phyloP scores from a whole-genome alignment of 1,140 invertebrate species.

The Drosophila malerkotliana region DNA sequence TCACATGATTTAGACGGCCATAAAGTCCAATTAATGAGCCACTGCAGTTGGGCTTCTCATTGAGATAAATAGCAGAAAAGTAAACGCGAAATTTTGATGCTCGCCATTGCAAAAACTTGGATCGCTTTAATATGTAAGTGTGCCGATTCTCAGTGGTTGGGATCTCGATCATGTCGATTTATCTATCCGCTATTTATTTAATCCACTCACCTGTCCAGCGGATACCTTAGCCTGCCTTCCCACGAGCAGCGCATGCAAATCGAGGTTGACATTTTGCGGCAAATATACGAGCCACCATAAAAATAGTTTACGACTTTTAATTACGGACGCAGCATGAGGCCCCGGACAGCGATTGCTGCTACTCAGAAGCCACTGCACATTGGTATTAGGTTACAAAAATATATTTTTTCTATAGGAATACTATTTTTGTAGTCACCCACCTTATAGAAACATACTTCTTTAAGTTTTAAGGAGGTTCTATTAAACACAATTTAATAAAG shows the following conservation, averaged over 20 bases:
- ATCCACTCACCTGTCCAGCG: slow-evolving; percentile 47
- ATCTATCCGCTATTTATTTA: slow-evolving; percentile 51
- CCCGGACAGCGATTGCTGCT: slow-evolving; percentile 22
- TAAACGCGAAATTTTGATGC: background rate
- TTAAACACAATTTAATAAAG: too few relatives aligned
- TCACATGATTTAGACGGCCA: slow-evolving; percentile 64
- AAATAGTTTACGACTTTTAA: slow-evolving; percentile 81
- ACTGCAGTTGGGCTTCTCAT: slow-evolving; percentile 40
- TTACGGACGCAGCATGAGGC: slow-evolving; percentile 73
- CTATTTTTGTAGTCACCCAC: too few relatives aligned
- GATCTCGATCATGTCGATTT: slow-evolving; percentile 22
- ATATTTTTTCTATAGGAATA: too few relatives aligned
- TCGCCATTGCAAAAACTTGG: background rate
- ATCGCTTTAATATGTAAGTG: background rate
- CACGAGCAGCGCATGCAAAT: slow-evolving; percentile 71
- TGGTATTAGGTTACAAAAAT: background rate
- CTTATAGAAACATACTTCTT: too few relatives aligned
- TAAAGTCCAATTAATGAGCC: slow-evolving; percentile 68
- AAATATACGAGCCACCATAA: slow-evolving; percentile 72
- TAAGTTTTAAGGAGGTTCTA: background rate
- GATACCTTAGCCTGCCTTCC: slow-evolving; percentile 36
- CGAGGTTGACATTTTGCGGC: slow-evolving; percentile 75
- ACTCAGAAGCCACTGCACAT: background rate
- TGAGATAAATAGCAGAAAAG: slow-evolving; percentile 37
- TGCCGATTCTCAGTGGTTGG: slow-evolving; percentile 16